Conservation (phyloP, 2,113 vertebrate species). For the Donacobius atricapilla region DNA sequence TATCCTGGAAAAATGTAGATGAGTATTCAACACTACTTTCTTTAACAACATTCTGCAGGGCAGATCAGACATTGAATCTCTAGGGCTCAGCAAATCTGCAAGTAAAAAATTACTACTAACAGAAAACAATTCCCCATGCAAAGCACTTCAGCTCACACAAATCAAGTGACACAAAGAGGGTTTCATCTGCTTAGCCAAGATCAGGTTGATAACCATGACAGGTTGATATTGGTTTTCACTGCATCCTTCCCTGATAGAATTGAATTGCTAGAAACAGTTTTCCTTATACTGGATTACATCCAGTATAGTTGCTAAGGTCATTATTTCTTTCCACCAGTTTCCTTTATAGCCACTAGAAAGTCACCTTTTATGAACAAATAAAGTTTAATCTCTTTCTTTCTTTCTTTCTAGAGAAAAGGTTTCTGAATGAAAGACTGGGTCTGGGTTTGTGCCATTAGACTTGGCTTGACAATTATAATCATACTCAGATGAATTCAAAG, state of each 20-base stretch:
- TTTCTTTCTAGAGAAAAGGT: background rate
- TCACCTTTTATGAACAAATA: background rate
- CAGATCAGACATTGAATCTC: background rate
- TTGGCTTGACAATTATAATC: background rate
- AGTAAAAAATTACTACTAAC: background rate
- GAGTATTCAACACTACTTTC: background rate
- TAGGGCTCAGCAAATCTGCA: background rate
- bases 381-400: background rate
- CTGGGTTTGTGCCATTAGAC: background rate
- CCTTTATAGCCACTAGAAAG: background rate
- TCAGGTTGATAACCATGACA: constrained; percentile 45
- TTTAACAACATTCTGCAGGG: background rate
- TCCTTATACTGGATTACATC: background rate
- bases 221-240: constrained; percentile 36
- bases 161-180: constrained; percentile 16
- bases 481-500: background rate
- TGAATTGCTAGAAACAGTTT: constrained; percentile 4
- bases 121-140: constrained; percentile 36
- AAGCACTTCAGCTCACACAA: constrained; percentile 31
- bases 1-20: background rate
- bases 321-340: background rate
- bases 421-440: background rate
- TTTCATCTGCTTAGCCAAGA: constrained; percentile 45
- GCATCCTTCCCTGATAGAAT: constrained; percentile 20
- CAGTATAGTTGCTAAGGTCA: background rate